Percentiles rank a stretch among this genome's conserved stretches.
These are phyloP conservation scores for Artibeus jamaicensis DNA, from an alignment of 2,797 vertebrate species.

Conservation along the genomic window DNA sequence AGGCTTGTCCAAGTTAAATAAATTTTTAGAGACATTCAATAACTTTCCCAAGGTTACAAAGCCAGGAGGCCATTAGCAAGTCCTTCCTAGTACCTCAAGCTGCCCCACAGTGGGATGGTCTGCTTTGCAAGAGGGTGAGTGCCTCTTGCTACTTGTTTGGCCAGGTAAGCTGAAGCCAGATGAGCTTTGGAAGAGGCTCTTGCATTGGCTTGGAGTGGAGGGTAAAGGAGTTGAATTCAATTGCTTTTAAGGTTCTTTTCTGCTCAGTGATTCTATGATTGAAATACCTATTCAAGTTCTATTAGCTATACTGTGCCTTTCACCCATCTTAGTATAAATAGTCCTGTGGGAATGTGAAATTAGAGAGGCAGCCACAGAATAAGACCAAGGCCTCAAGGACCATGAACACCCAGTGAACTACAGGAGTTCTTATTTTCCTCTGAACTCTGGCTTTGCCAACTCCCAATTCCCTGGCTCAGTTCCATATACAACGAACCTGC, in stretches of 20 bases:
- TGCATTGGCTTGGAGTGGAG: neutral
- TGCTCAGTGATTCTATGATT: neutral
- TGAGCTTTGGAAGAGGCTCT: neutral
- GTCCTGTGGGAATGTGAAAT: neutral
- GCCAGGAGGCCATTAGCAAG: neutral
- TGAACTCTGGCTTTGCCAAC: neutral
- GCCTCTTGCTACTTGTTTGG: neutral
- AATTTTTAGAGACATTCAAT: neutral
- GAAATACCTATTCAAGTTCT: constrained; percentile 2
- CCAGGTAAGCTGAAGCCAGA: neutral
- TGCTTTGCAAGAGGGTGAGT: neutral
- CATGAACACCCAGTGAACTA: neutral
- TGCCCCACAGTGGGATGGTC: neutral
- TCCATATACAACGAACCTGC: neutral
- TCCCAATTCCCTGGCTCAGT: neutral
- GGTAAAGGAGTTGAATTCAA: neutral
- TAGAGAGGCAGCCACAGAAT: neutral
- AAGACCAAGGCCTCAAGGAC: neutral
- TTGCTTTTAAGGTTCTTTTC: neutral
- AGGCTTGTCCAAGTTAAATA: neutral
- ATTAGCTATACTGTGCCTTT: neutral
- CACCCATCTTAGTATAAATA: neutral
- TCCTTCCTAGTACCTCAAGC: neutral
- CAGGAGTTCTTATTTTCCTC: neutral
- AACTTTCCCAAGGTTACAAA: constrained; percentile 11